phyloP scores from a whole-genome alignment of 2,888 invertebrate genomes.

The Melinaea marsaeus region DNA sequence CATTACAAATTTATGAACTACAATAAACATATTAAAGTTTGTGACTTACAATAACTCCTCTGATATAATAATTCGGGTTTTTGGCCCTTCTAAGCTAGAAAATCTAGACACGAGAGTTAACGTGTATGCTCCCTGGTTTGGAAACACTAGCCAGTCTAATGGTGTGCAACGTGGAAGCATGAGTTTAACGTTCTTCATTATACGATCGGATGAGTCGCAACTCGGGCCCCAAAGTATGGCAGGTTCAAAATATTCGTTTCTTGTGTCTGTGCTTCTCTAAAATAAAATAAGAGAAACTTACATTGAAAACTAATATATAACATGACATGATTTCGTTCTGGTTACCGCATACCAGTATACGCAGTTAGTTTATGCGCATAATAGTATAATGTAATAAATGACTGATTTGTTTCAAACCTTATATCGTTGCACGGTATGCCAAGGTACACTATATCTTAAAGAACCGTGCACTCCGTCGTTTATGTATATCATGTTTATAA shows the following conservation, averaged over 20 bases:
- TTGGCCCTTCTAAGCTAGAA: constrained; percentile 38
- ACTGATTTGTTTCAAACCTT: constrained; percentile 34
- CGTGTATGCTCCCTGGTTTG: constrained; percentile 41
- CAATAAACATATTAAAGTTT: no score
- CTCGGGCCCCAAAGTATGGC: constrained; percentile 45
- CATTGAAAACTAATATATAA: no score
- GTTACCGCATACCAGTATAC: no score
- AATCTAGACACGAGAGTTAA: constrained; percentile 37
- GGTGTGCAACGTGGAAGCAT: constrained; percentile 37
- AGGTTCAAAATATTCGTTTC: constrained; percentile 32
- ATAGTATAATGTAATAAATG: neutral
- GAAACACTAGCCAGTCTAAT: constrained; percentile 43
- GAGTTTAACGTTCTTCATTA: constrained; percentile 37
- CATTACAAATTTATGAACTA: no score
- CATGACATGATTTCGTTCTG: no score
- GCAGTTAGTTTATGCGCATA: constrained; percentile 6
- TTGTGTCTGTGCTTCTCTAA: constrained; percentile 27
- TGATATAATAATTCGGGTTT: constrained; percentile 41
- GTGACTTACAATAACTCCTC: constrained; percentile 40
- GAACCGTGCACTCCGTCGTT: constrained; percentile 44
- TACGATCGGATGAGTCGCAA: constrained; percentile 42
- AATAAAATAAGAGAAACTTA: neutral
- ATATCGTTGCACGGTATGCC: constrained; percentile 44
- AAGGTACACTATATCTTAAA: constrained; percentile 39
- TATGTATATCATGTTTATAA: constrained; percentile 44